Evolutionary conservation across 2,888 invertebrate species (phyloP).

Genomic region (Baronia brevicornis): DNA sequence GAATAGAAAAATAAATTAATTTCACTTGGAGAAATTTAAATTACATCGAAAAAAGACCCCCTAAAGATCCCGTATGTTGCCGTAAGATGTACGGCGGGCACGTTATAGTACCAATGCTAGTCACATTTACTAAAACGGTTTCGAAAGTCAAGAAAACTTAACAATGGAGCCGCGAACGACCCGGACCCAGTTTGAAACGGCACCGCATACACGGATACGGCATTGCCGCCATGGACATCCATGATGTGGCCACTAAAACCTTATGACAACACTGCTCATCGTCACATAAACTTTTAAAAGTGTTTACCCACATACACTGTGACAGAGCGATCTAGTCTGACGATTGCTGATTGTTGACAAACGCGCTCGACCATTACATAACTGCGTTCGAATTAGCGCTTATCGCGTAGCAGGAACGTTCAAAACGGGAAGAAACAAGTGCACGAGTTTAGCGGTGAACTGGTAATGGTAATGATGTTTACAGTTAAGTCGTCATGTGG

Average conservation of each 20-base stretch:
- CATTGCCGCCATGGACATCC: conserved; percentile 45
- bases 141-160: conserved; percentile 46
- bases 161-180: conserved; percentile 38
- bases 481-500: conserved; percentile 68
- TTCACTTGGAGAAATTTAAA: no score
- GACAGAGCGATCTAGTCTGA: conserved; percentile 63
- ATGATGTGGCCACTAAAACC: conserved; percentile 67
- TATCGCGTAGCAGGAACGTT: conserved; percentile 25
- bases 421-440: conserved; percentile 21
- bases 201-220: conserved; percentile 42
- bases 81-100: no score
- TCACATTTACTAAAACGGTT: conserved; percentile 29
- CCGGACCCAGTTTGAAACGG: conserved; percentile 56
- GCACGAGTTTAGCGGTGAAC: conserved; percentile 21
- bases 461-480: conserved; percentile 67
- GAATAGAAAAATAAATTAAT: no score
- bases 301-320: conserved; percentile 58
- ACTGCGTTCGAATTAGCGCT: conserved; percentile 18
- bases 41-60: no score
- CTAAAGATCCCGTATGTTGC: no score
- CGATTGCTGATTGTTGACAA: conserved; percentile 52
- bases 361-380: conserved; percentile 22
- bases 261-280: conserved; percentile 67
- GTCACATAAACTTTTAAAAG: conserved; percentile 70
- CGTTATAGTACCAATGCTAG: conserved; percentile 14